Evolutionary conservation across 2,888 invertebrate species (phyloP).

Genomic region (Pherbina coryleti): DNA sequence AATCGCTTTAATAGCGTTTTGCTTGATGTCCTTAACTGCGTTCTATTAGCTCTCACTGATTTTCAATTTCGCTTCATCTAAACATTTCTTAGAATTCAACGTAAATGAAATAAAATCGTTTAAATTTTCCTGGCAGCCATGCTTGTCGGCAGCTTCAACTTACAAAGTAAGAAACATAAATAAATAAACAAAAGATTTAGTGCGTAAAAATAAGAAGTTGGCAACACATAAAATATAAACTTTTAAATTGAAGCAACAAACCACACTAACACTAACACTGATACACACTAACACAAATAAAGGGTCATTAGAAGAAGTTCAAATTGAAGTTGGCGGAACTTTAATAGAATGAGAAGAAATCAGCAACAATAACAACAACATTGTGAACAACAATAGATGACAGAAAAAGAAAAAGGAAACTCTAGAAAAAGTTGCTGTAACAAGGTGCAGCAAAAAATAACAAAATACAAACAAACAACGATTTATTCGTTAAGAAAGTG

Average conservation of each 20-base stretch:
- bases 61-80: no score
- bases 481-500: neutral
- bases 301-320: slow-evolving; percentile 32
- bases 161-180: no score
- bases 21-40: no score
- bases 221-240: slow-evolving; percentile 1
- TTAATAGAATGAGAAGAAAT: slow-evolving; percentile 29
- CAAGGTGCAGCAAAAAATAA: slow-evolving; percentile 36
- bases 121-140: no score
- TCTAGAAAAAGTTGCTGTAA: slow-evolving; percentile 14
- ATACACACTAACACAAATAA: slow-evolving; percentile 7
- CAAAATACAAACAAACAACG: slow-evolving; percentile 24
- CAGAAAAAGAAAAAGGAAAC: slow-evolving; percentile 28
- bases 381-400: slow-evolving; percentile 35
- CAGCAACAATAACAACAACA: slow-evolving; percentile 41
- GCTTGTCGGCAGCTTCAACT: no score
- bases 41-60: no score
- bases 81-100: no score
- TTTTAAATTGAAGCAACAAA: slow-evolving; percentile 19
- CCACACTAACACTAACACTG: neutral
- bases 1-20: no score
- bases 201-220: neutral
- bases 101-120: no score
- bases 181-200: no score
- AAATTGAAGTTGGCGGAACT: slow-evolving; percentile 12